Conservation (phyloP, 2,888 invertebrate genomes). For the Oxycera nigricornis region DNA sequence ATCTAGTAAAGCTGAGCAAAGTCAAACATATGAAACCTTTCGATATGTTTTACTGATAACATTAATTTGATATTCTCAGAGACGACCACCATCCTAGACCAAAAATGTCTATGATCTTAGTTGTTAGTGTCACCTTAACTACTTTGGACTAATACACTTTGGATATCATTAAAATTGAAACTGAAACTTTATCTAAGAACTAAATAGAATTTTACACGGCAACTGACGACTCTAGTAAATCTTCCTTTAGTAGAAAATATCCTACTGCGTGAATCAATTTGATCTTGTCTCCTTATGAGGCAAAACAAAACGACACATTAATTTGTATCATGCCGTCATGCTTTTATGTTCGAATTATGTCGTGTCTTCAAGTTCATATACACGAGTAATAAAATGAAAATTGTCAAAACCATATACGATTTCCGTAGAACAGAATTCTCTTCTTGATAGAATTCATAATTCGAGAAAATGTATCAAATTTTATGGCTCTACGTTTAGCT, state of each 20-base stretch:
- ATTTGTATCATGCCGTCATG: not conserved
- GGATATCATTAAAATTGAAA: too few relatives aligned
- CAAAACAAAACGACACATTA: not conserved
- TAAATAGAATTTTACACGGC: not conserved
- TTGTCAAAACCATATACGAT: not conserved
- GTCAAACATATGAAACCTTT: too few relatives aligned
- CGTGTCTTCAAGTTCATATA: not conserved
- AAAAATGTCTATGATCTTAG: too few relatives aligned
- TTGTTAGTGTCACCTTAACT: too few relatives aligned
- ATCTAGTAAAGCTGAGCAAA: too few relatives aligned
- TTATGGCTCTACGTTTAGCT: conserved; percentile 7
- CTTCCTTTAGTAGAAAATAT: not conserved
- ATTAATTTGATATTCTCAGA: too few relatives aligned
- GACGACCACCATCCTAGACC: too few relatives aligned
- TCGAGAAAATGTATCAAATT: conserved; percentile 16
- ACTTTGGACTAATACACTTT: too few relatives aligned
- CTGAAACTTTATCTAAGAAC: not conserved
- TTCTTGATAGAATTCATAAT: conserved; percentile 21
- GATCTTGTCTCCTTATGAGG: not conserved
- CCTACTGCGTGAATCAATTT: not conserved
- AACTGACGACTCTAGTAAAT: not conserved
- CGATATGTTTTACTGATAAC: too few relatives aligned
- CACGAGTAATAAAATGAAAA: not conserved
- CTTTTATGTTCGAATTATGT: not conserved
- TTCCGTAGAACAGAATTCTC: not conserved